A percentile compares a stretch with the other conserved stretches of the same genome.
Conservation (phyloP, 2,113 vertebrate species). For the Labrus mixtus region DNA sequence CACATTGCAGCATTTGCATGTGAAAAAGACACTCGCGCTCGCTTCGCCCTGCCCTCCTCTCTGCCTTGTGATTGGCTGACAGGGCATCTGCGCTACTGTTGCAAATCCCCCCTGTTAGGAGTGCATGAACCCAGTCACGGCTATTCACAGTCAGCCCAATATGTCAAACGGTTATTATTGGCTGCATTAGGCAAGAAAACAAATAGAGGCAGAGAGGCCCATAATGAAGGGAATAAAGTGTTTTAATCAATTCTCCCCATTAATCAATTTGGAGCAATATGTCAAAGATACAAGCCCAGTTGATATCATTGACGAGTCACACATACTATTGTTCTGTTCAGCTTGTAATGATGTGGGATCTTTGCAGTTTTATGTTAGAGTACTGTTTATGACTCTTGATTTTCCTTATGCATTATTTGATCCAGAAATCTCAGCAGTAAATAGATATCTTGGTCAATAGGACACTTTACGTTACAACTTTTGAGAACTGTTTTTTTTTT, state of each 20-base stretch:
- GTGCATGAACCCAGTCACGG: conserved; percentile 75
- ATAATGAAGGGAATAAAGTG: conserved; percentile 71
- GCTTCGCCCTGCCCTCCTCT: conserved; percentile 46
- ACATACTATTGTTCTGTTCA: background rate
- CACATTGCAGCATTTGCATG: conserved; percentile 86
- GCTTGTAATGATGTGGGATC: conserved; percentile 1
- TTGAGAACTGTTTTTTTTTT: too few relatives aligned
- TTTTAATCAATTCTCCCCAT: conserved; percentile 73
- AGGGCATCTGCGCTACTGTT: conserved; percentile 74
- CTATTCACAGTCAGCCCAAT: conserved; percentile 75
- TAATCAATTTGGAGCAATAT: conserved; percentile 71
- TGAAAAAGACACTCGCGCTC: conserved; percentile 78
- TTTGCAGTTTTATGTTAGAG: background rate
- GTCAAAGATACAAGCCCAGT: conserved; percentile 51
- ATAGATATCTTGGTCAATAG: too few relatives aligned
- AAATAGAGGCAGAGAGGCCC: conserved; percentile 73
- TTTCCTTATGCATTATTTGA: too few relatives aligned
- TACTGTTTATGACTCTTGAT: background rate
- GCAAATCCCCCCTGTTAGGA: conserved; percentile 70
- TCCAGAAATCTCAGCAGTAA: too few relatives aligned
- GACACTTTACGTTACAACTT: too few relatives aligned
- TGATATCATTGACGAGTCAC: conserved; percentile 31
- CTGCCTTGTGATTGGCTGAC: conserved; percentile 67
- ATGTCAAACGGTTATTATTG: conserved; percentile 83
- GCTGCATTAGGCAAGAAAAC: conserved; percentile 73